Evolutionary conservation across 1,140 invertebrate species (phyloP), one percentile per base, ranked within the genome.

Genomic region (Latrodectus geometricus): DNA sequence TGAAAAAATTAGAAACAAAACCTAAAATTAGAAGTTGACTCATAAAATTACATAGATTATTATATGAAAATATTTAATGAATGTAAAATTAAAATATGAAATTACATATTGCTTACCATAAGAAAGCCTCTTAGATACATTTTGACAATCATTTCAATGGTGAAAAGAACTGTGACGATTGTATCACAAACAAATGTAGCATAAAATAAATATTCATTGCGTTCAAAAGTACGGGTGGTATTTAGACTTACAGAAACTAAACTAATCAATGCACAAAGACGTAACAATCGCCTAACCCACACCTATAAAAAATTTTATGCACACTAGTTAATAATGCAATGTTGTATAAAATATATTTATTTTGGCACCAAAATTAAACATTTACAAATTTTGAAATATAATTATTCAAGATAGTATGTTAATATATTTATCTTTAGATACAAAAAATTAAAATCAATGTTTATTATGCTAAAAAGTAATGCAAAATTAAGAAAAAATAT

Each of bases 101-200:
- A 35, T 35, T 35, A 35, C 5, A 35, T 35, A 5, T 35, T 49
- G 88, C 88, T 89, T 92, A 97, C 97, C 93, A 96, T 96, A 17
- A 97, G 91, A 87, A 99, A 95, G 12, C 97, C 97, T 88, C 97
- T 93, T 82, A 98, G 97, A 87, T 98, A 96, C 95, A 99, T 99
- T 92, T 99, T 99, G 50, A 97, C 97, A 88, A 99, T 96, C 97
- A 99, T 98, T 93, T 99, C 97, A 15, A 96, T 96, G 15, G 97
- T 97, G 91, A 99, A 99, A 61, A 99, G 92, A 90, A 98, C 93
- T 17, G 97, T 97, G 21, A 98, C 96, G 88, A 96, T 91, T 17
- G 96, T 93, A 91, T 99, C 98, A 85, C 95, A 94, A 85, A 93
- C 93, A 90, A 99, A 99, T 12, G 97, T 99, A 49, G 97, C 93